These are phyloP conservation scores for Glossosoma conforme DNA, from an alignment of 1,140 invertebrate genomes.

Conservation along the genomic window DNA sequence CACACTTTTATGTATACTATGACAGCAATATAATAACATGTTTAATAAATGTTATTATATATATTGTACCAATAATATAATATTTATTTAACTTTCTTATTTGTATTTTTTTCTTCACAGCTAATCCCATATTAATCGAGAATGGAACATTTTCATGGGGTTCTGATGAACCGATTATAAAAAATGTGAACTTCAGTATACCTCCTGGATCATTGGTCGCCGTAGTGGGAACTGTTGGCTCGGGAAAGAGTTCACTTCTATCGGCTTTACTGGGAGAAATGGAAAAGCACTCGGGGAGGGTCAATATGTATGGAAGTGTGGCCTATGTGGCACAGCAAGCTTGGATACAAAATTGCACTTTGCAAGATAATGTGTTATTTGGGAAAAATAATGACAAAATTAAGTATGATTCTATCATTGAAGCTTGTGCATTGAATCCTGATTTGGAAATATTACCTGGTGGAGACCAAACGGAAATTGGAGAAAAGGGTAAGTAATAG, in stretches of 20 bases:
- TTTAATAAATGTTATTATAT: no score
- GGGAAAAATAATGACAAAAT: slow-evolving; percentile 36
- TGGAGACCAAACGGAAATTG: slow-evolving; percentile 57
- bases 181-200: no score
- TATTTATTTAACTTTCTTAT: no score
- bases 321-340: slow-evolving; percentile 55
- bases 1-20: no score
- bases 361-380: slow-evolving; percentile 57
- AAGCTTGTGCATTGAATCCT: slow-evolving; percentile 36
- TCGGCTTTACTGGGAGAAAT: slow-evolving; percentile 63
- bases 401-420: slow-evolving; percentile 1
- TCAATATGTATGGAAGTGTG: slow-evolving; percentile 41
- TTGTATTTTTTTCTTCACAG: slow-evolving; percentile 52
- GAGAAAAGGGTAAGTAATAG: no score
- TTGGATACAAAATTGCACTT: slow-evolving; percentile 45
- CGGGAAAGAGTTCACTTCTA: slow-evolving; percentile 46
- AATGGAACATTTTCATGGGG: slow-evolving; percentile 76
- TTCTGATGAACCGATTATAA: no score
- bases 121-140: slow-evolving; percentile 67
- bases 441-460: slow-evolving; percentile 47
- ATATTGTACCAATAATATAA: no score
- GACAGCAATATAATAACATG: no score
- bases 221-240: slow-evolving; percentile 7
- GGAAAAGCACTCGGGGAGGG: slow-evolving; percentile 38
- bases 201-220: background rate